A percentile compares a stretch with the other conserved stretches of the same genome.
Conservation (phyloP, 2,888 invertebrate species). For the Odontomyia ornata region DNA sequence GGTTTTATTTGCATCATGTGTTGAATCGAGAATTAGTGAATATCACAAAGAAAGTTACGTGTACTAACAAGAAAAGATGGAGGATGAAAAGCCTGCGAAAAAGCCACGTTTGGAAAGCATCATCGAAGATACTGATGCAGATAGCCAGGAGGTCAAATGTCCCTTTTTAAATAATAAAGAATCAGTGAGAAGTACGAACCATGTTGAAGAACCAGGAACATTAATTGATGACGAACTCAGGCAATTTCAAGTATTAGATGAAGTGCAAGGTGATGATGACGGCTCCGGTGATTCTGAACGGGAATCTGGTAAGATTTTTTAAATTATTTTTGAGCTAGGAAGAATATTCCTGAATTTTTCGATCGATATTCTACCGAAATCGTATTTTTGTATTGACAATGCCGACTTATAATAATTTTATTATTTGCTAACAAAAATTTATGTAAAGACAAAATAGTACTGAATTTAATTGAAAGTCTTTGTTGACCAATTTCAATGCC, state of each 20-base stretch:
- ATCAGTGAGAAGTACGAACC: constrained; percentile 57
- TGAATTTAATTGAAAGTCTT: too few relatives aligned
- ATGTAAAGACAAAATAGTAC: too few relatives aligned
- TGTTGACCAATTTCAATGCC: too few relatives aligned
- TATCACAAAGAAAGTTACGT: not conserved
- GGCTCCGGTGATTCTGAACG: constrained; percentile 63
- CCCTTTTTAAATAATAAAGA: not conserved
- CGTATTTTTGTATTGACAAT: too few relatives aligned
- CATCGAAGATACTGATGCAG: not conserved
- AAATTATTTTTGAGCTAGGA: not conserved
- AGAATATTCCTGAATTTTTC: not conserved
- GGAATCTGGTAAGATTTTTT: not conserved
- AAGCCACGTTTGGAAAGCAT: constrained; percentile 52
- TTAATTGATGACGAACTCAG: constrained; percentile 64
- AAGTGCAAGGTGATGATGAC: constrained; percentile 66
- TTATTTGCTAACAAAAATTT: too few relatives aligned
- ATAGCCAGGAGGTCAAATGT: not conserved
- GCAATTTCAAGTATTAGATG: constrained; percentile 74
- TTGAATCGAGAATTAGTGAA: not conserved
- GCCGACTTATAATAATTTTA: too few relatives aligned
- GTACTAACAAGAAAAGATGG: constrained; percentile 43
- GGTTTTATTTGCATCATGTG: not conserved
- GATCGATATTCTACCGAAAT: not conserved
- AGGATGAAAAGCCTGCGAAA: constrained; percentile 53
- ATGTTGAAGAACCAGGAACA: constrained; percentile 56